phyloP scores from a whole-genome alignment of 2,888 invertebrate species.

The Rhagonycha lutea region DNA sequence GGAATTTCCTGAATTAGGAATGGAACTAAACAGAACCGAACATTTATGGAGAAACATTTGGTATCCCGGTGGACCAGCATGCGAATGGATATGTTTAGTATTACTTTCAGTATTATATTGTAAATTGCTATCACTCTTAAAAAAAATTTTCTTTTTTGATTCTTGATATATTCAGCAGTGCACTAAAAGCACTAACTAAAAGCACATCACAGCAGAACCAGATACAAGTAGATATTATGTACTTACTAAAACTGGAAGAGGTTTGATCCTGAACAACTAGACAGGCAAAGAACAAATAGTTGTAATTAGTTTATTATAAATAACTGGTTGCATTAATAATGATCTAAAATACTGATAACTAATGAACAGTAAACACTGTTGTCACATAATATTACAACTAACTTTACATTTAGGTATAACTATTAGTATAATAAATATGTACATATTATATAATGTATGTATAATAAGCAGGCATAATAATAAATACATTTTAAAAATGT shows the following conservation, averaged over 20 bases:
- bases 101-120: background rate
- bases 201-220: conserved; percentile 54
- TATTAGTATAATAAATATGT: background rate
- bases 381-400: background rate
- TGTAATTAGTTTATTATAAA: conserved; percentile 18
- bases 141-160: background rate
- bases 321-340: conserved; percentile 12
- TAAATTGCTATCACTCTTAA: background rate
- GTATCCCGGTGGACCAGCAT: too few species aligned
- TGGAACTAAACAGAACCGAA: too few species aligned
- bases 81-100: background rate
- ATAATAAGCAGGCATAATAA: conserved; percentile 11
- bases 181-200: conserved; percentile 39
- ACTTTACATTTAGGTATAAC: background rate
- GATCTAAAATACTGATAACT: background rate
- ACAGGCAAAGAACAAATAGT: conserved; percentile 59
- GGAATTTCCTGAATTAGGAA: too few species aligned
- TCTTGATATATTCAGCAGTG: background rate
- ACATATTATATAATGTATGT: background rate
- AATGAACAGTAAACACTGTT: background rate
- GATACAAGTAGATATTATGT: conserved; percentile 53
- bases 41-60: too few species aligned
- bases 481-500: background rate
- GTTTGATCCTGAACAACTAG: conserved; percentile 98
- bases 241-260: conserved; percentile 98